These are phyloP conservation scores for Melieria picta DNA, from an alignment of 2,888 invertebrate genomes.

Conservation along the genomic window DNA sequence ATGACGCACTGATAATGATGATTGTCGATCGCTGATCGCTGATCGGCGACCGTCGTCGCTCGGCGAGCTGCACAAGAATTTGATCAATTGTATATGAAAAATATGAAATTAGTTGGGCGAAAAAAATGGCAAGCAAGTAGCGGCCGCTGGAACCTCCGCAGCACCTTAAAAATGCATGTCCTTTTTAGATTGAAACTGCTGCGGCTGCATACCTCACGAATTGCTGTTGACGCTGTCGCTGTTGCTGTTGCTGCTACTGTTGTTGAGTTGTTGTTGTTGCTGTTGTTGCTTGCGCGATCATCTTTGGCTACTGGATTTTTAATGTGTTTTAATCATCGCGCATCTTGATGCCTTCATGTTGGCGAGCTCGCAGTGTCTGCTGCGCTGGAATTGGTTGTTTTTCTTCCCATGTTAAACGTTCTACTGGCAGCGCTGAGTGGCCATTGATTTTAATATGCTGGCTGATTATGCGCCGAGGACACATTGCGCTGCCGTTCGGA, in stretches of 20 bases:
- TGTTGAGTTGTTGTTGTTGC: neutral
- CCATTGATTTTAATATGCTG: neutral
- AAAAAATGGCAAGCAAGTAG: slow-evolving; percentile 7
- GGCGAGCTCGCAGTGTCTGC: neutral
- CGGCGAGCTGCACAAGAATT: slow-evolving; percentile 46
- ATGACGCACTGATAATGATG: slow-evolving; percentile 24
- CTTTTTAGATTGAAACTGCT: slow-evolving; percentile 17
- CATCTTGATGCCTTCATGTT: slow-evolving; percentile 25
- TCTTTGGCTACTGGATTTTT: slow-evolving; percentile 64
- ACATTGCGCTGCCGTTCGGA: no score
- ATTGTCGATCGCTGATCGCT: slow-evolving; percentile 8
- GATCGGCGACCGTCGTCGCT: neutral
- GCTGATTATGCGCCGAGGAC: no score
- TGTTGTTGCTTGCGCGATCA: slow-evolving; percentile 43
- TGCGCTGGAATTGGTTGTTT: neutral
- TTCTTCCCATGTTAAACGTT: neutral
- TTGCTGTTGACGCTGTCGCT: slow-evolving; percentile 29
- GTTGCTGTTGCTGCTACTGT: slow-evolving; percentile 12
- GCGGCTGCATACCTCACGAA: slow-evolving; percentile 4
- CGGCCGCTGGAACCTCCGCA: neutral
- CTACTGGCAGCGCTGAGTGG: no score
- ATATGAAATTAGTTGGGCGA: slow-evolving; percentile 62
- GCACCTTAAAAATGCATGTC: slow-evolving; percentile 27
- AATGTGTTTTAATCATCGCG: slow-evolving; percentile 66
- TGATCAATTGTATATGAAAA: slow-evolving; percentile 59